Evolutionary conservation across 2,113 vertebrate species (phyloP), one percentile per base, ranked within the genome.

Genomic region (Hirundichthys speculiger): DNA sequence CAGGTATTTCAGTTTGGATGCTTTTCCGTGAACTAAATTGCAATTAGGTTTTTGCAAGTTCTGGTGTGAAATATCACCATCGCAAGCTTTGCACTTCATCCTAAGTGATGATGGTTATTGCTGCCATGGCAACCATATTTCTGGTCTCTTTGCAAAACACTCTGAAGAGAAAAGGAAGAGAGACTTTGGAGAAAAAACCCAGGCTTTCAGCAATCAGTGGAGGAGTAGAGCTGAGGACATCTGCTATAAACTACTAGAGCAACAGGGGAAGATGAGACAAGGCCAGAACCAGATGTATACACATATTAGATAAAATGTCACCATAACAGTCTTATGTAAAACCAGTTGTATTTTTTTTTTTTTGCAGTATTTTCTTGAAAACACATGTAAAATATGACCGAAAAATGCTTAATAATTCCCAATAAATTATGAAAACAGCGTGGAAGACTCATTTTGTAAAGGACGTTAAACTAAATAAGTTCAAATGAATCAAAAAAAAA

Each of bases 41-140:
- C 52, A 64, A 86, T 78, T 78, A 52, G 70, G 53, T 66, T 61
- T 71, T 60, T 59, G 71, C 25, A 47, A 75, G n/a, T n/a, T n/a
- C n/a, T n/a, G n/a, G n/a, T n/a, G n/a, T n/a, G n/a, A n/a, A 41
- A 89, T 73, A 75, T 66, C 64, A 77, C 77, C 60, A 90, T 91
- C 88, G 90, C 86, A 66, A 80, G 89, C 85, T 91, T 85, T 77
- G 79, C 79, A 72, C 86, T 80, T 83, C n/a, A 81, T 68, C 53
- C 80, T 86, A 90, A 92, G 86, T 90, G 90, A 90, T 89, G 86
- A 83, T 64, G 52, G 85, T 91, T 87, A 90, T 88, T 59, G 93
- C 90, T 92, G 87, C 93, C 91, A 93, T 93, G 90, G 93, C 90
- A 93, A 93, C 91, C 77, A 82, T 83, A 88, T 87, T 80, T 82